Percentiles rank a stretch among this genome's conserved stretches.
These are phyloP conservation scores for Linepithema humile DNA, from an alignment of 1,140 invertebrate genomes.

Conservation along the genomic window DNA sequence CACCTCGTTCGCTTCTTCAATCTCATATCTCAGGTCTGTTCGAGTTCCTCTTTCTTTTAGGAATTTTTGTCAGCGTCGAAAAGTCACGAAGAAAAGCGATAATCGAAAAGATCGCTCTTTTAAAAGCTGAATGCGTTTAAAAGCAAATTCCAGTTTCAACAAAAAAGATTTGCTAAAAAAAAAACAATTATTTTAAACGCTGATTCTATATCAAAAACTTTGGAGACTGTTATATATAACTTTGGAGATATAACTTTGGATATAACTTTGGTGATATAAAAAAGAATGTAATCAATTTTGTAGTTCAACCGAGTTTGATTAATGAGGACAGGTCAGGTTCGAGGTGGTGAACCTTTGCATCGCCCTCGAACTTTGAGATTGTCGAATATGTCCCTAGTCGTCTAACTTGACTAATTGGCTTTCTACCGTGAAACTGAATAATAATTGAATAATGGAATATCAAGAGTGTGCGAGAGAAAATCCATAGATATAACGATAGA, in stretches of 20 bases:
- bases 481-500: neutral
- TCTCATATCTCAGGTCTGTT: slow-evolving; percentile 41
- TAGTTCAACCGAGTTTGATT: neutral
- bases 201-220: no score
- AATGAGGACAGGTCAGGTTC: neutral
- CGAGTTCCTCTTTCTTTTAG: slow-evolving; percentile 12
- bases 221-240: no score
- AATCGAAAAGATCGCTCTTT: neutral
- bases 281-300: neutral
- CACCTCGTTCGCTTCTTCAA: slow-evolving; percentile 39
- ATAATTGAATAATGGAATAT: slow-evolving; percentile 70
- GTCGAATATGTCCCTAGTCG: slow-evolving; percentile 55
- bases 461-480: slow-evolving; percentile 2
- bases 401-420: slow-evolving; percentile 72
- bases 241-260: no score
- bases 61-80: slow-evolving; percentile 36
- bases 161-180: neutral
- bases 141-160: slow-evolving; percentile 2
- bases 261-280: neutral
- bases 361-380: slow-evolving; percentile 52
- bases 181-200: neutral
- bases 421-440: slow-evolving; percentile 66
- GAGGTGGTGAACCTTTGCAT: slow-evolving; percentile 45
- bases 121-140: neutral
- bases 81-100: slow-evolving; percentile 1